phyloP scores from a whole-genome alignment of 2,888 invertebrate genomes.

The Galeruca laticollis region DNA sequence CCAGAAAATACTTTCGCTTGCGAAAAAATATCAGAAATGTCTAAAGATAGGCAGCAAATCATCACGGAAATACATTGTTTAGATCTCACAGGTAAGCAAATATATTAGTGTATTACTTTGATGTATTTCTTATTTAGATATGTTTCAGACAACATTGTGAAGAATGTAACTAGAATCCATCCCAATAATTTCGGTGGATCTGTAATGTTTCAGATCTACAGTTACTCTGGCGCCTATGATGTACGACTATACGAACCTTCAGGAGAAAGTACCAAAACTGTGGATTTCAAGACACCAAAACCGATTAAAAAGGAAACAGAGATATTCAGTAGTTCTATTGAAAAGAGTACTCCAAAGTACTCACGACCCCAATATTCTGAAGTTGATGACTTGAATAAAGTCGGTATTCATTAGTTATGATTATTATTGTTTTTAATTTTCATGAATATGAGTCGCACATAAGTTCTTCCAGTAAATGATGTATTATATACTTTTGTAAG shows the following conservation, averaged over 20 bases:
- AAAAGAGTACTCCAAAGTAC: not conserved
- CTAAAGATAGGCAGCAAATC: slow-evolving; percentile 28
- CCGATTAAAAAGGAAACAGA: not conserved
- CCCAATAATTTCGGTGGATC: slow-evolving; percentile 23
- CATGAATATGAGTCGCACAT: too few species aligned
- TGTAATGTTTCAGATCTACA: slow-evolving; percentile 26
- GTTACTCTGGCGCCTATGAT: slow-evolving; percentile 16
- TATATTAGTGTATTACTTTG: too few species aligned
- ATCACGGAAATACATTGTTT: slow-evolving; percentile 30
- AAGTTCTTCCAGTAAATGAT: too few species aligned
- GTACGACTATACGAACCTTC: not conserved
- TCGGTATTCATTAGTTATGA: not conserved
- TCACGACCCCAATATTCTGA: not conserved
- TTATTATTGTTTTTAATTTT: too few species aligned
- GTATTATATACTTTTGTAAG: too few species aligned
- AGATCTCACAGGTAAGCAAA: slow-evolving; percentile 22
- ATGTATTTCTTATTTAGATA: too few species aligned
- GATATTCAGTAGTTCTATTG: not conserved
- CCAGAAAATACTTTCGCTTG: slow-evolving; percentile 38
- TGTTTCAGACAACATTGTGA: slow-evolving; percentile 26
- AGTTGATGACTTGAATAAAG: slow-evolving; percentile 10
- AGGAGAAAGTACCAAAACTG: not conserved
- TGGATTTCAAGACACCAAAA: not conserved
- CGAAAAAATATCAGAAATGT: slow-evolving; percentile 22
- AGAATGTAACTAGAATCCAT: slow-evolving; percentile 21